Percentiles rank a stretch among this genome's conserved stretches.
phyloP scores from a whole-genome alignment of 2,888 invertebrate genomes.

The Brenthis daphne region DNA sequence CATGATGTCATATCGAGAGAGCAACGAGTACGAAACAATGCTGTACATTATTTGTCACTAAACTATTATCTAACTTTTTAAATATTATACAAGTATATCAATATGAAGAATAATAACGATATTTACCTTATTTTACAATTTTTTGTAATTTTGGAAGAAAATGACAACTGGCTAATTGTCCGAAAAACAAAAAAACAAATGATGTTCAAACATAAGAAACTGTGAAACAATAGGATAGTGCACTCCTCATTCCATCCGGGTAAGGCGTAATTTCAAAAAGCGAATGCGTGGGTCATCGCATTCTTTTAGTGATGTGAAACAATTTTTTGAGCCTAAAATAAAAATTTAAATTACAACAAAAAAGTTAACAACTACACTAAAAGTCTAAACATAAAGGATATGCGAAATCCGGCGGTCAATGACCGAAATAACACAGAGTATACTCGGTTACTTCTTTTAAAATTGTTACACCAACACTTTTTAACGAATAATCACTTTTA shows the following conservation, averaged over 20 bases:
- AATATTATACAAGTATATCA: constrained; percentile 33
- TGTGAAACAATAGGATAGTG: constrained; percentile 80
- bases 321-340: constrained; percentile 66
- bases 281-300: constrained; percentile 75
- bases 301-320: constrained; percentile 74
- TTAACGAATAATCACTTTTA: constrained; percentile 66
- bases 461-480: constrained; percentile 72
- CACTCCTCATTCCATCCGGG: constrained; percentile 81
- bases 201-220: constrained; percentile 82
- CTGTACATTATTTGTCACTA: constrained; percentile 46
- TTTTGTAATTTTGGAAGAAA: constrained; percentile 82
- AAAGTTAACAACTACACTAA: constrained; percentile 61
- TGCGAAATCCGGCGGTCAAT: constrained; percentile 81
- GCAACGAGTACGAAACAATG: constrained; percentile 66
- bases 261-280: constrained; percentile 77
- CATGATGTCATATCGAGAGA: constrained; percentile 78
- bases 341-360: constrained; percentile 65
- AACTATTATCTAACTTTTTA: constrained; percentile 39
- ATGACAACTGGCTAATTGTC: constrained; percentile 79
- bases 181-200: constrained; percentile 83
- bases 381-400: constrained; percentile 60
- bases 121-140: constrained; percentile 81
- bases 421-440: constrained; percentile 81
- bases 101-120: constrained; percentile 48
- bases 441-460: constrained; percentile 70